These are phyloP conservation scores for Ophiodon elongatus DNA, from an alignment of 2,113 vertebrate genomes.

Conservation along the genomic window DNA sequence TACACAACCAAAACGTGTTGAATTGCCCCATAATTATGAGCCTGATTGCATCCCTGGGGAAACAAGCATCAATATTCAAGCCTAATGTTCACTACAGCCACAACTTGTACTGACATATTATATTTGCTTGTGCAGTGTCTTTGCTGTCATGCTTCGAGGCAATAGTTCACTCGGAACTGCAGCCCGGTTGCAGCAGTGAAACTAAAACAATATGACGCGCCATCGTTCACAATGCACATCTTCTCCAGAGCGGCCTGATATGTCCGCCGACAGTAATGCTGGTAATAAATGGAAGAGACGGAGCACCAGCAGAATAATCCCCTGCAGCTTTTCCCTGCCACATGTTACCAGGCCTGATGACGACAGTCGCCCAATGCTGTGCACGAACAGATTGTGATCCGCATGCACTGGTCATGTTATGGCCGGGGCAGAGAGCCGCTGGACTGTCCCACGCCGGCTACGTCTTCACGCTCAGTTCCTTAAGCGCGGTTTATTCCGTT, in stretches of 20 bases:
- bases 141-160: background rate
- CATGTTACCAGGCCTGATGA: slow-evolving; percentile 50
- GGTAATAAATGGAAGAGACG: slow-evolving; percentile 48
- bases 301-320: slow-evolving; percentile 60
- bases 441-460: too few species aligned
- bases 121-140: background rate
- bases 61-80: background rate
- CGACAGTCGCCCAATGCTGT: slow-evolving; percentile 43
- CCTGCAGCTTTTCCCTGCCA: slow-evolving; percentile 61
- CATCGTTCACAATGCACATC: slow-evolving; percentile 5
- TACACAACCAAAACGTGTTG: background rate
- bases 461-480: background rate
- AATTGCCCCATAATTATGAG: background rate
- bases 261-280: slow-evolving; percentile 54
- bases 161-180: background rate
- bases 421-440: too few species aligned
- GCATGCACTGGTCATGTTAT: slow-evolving; percentile 3
- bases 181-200: slow-evolving; percentile 10
- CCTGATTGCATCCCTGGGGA: background rate
- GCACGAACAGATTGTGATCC: slow-evolving; percentile 46
- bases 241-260: slow-evolving; percentile 19
- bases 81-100: background rate
- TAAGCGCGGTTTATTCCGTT: background rate
- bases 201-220: slow-evolving; percentile 43
- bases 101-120: background rate